Conservation (phyloP, 2,113 vertebrate species). For the Engystomops pustulosus region DNA sequence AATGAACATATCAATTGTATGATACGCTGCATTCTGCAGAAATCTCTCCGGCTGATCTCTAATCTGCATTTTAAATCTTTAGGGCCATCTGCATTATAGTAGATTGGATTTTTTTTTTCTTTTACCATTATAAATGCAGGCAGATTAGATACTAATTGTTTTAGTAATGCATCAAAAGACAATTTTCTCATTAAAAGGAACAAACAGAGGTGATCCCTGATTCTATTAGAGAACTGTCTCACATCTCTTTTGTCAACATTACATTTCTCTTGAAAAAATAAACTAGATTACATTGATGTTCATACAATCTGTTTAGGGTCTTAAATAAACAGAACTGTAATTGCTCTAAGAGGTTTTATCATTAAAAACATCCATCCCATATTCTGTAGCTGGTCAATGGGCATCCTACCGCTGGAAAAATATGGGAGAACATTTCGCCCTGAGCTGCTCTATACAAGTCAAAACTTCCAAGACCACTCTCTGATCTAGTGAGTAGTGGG, state of each 20-base stretch:
- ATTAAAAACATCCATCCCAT: too few relatives aligned
- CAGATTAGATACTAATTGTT: slow-evolving; percentile 16
- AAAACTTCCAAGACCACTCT: too few relatives aligned
- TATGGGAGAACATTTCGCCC: too few relatives aligned
- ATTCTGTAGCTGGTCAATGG: too few relatives aligned
- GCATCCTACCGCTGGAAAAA: too few relatives aligned
- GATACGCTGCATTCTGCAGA: not conserved
- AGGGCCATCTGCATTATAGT: slow-evolving; percentile 15
- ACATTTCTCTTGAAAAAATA: not conserved
- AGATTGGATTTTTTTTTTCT: not conserved
- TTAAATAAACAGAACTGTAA: not conserved
- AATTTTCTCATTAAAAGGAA: not conserved
- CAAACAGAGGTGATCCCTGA: not conserved
- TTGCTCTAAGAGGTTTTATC: not conserved
- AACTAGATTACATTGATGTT: not conserved
- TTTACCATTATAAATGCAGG: not conserved
- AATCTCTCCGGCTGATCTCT: not conserved
- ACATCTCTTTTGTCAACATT: not conserved
- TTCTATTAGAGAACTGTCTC: not conserved
- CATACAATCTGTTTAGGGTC: not conserved
- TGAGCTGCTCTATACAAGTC: too few relatives aligned
- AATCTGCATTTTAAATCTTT: slow-evolving; percentile 1
- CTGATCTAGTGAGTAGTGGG: too few relatives aligned
- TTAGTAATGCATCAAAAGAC: not conserved
- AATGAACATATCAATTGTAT: slow-evolving; percentile 9